These are phyloP conservation scores for Melanogrammus aeglefinus DNA, from an alignment of 2,797 vertebrate species.

Conservation along the genomic window DNA sequence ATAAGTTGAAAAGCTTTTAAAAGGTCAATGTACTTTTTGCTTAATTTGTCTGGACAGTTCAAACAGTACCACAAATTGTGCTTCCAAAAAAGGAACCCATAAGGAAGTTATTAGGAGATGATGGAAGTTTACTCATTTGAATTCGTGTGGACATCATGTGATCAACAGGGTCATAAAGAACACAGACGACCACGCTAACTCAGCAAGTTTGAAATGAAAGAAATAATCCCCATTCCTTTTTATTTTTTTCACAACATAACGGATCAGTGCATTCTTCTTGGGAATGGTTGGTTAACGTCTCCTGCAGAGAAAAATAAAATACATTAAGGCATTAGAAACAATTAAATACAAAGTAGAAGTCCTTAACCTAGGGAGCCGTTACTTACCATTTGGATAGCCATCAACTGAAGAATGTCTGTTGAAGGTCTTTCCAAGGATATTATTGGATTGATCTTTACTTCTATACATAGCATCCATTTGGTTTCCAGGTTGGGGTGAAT, in stretches of 20 bases:
- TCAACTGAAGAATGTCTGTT: neutral
- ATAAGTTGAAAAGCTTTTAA: conserved; percentile 21
- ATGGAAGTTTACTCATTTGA: neutral
- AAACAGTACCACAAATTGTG: neutral
- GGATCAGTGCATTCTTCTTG: neutral
- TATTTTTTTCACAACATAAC: neutral
- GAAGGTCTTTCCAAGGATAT: neutral
- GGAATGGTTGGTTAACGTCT: neutral
- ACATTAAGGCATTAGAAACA: neutral
- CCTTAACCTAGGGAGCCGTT: neutral
- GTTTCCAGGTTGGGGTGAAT: neutral
- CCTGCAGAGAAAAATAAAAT: conserved; percentile 28
- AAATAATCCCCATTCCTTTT: conserved; percentile 38
- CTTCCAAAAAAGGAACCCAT: neutral
- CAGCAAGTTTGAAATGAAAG: neutral
- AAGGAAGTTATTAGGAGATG: neutral
- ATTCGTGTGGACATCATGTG: neutral
- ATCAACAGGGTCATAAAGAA: neutral
- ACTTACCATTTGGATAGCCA: neutral
- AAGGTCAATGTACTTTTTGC: conserved; percentile 29
- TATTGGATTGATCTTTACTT: neutral
- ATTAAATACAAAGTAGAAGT: neutral
- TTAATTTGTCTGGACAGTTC: conserved; percentile 4
- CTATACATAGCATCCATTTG: neutral
- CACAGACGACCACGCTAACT: neutral